Evolutionary conservation across 2,888 invertebrate genomes (phyloP), one percentile per base, ranked within the genome.

Genomic region (Oscheius sp.): DNA sequence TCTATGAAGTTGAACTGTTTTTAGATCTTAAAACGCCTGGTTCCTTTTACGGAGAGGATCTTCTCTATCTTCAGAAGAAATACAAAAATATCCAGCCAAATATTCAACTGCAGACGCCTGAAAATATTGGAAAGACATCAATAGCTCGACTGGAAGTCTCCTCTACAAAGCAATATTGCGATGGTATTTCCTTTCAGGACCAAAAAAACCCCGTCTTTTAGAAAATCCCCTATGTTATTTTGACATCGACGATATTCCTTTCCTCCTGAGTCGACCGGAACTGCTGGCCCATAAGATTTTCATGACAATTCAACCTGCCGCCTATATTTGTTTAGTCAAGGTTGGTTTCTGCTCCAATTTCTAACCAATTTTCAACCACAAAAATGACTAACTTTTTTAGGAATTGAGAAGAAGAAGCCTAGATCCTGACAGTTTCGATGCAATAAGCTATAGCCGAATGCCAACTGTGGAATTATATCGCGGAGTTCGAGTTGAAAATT

Each of bases 201-300:
- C 23, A 55, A 18, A 5, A 55, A 55, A 55, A n/a, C n/a, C n/a
- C n/a, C n/a, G n/a, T n/a, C n/a, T 43, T n/a, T 18, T 41, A 61
- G 43, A 61, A n/a, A 41, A 41, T 61, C 61, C 41, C 13, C 9
- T 61, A 16, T 77, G 80, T 56, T 74, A 78, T n/a, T 80, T 75
- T 23, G 76, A 76, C 6, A 76, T 78, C 5, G 73, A 56, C 7
- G 80, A 80, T 49, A 74, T 80, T 49, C 75, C 78, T 29, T 73
- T 74, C 46, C 68, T 80, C n/a, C 61, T 74, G 52, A 73, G 64
- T 18, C 58, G 81, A 52, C 79, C 81, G 16, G 81, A 81, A 49
- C 53, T 81, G 1, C 69, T 82, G 2, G 80, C 80, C 1, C 82
- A 82, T 72, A 82, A 82, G 56, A 53, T 81, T 9, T 82, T 79